Evolutionary conservation across 2,113 vertebrate species (phyloP).

Genomic region (Peromyscus maniculatus): DNA sequence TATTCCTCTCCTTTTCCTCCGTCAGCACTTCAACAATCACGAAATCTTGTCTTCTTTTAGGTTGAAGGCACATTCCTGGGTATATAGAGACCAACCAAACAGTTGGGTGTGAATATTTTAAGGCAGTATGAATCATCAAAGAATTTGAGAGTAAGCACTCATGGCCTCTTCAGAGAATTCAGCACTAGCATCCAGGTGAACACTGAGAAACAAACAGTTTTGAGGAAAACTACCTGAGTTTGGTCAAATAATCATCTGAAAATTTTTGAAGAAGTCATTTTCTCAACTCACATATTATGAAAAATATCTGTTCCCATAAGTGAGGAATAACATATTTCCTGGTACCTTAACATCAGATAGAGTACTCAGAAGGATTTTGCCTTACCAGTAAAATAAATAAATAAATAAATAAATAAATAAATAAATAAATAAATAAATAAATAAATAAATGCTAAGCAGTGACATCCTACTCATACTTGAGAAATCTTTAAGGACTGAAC

Average conservation of each 20-base stretch:
- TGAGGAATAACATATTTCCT: background rate
- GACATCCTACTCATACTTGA: no score
- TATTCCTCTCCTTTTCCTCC: background rate
- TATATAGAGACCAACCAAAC: background rate
- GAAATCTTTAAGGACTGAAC: background rate
- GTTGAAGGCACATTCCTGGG: background rate
- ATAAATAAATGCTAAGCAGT: background rate
- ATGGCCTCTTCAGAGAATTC: background rate
- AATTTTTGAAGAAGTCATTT: background rate
- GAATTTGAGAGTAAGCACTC: background rate
- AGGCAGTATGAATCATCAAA: background rate
- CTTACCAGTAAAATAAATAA: background rate
- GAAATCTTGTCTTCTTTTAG: background rate
- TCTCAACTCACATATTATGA: background rate
- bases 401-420: no score
- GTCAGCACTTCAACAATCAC: accelerated
- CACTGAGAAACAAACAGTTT: background rate
- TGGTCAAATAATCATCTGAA: background rate
- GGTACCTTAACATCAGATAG: background rate
- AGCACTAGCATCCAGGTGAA: background rate
- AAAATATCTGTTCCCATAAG: background rate
- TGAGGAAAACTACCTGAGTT: background rate
- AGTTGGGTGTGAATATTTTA: background rate
- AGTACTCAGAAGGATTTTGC: background rate
- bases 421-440: no score